These are phyloP conservation scores for Nerophis lumbriciformis DNA, from an alignment of 2,113 vertebrate species.

Conservation along the genomic window DNA sequence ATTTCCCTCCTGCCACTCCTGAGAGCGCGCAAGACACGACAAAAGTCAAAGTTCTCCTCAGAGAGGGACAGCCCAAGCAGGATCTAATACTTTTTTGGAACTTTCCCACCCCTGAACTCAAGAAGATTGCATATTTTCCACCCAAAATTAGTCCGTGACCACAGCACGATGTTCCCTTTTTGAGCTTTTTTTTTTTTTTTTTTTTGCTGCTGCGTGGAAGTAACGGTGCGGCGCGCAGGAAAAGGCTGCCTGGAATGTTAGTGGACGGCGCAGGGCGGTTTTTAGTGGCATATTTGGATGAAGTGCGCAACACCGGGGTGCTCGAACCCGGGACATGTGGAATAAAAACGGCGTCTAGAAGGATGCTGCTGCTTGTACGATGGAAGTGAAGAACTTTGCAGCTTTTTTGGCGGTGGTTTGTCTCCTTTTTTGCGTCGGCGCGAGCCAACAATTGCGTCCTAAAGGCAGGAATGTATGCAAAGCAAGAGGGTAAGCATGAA, in stretches of 20 bases:
- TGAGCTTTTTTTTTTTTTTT: background rate
- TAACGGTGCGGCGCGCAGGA: constrained; percentile 16
- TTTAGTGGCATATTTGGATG: constrained; percentile 30
- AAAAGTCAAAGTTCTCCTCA: constrained; percentile 44
- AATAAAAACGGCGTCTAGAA: constrained; percentile 61
- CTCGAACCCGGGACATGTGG: constrained; percentile 43
- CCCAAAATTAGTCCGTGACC: constrained; percentile 11
- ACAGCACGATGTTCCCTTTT: constrained; percentile 11
- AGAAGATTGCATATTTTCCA: background rate
- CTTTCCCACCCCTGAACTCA: background rate
- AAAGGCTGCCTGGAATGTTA: constrained; percentile 17
- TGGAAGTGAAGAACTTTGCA: constrained; percentile 71
- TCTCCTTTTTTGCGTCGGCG: constrained; percentile 58
- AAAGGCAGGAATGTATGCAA: constrained; percentile 78
- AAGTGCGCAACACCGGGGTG: constrained; percentile 12
- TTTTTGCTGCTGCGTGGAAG: constrained; percentile 20
- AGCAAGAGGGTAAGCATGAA: constrained; percentile 65
- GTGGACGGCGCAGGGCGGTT: constrained; percentile 39
- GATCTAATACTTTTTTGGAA: constrained; percentile 8
- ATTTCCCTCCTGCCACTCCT: constrained; percentile 74
- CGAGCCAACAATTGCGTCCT: constrained; percentile 69
- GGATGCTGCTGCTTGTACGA: constrained; percentile 72
- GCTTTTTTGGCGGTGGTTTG: constrained; percentile 56
- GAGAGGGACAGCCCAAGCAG: constrained; percentile 19
- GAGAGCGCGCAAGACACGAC: constrained; percentile 53